Percentiles rank a stretch among this genome's conserved stretches.
These are phyloP conservation scores for Glaucopsyche alexis DNA, from an alignment of 2,888 invertebrate genomes.

Conservation along the genomic window DNA sequence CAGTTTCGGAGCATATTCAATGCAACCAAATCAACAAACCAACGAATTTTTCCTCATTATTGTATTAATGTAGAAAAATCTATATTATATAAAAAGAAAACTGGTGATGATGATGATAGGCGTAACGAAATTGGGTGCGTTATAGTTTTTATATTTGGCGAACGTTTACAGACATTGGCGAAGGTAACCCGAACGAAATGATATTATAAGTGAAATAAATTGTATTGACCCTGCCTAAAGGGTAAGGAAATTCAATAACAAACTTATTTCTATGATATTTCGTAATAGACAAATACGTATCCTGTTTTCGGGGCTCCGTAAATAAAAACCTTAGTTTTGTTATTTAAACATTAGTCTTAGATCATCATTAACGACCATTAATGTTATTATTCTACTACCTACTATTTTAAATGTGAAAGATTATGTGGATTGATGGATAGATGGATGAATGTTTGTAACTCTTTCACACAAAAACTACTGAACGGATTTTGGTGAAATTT, in stretches of 20 bases:
- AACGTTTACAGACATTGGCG: constrained; percentile 2
- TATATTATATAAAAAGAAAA: not conserved
- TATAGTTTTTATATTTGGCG: constrained; percentile 13
- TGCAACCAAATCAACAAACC: too few species aligned
- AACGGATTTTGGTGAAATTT: too few species aligned
- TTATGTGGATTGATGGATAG: too few species aligned
- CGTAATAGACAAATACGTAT: not conserved
- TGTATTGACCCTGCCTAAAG: not conserved
- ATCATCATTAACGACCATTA: too few species aligned
- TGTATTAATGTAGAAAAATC: too few species aligned
- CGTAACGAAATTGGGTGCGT: not conserved
- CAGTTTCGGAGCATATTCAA: too few species aligned
- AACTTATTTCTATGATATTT: constrained; percentile 3
- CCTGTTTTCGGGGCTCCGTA: not conserved
- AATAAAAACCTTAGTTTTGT: not conserved
- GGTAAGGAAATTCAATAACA: constrained; percentile 5
- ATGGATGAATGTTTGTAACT: too few species aligned
- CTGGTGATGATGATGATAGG: not conserved
- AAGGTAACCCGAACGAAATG: not conserved
- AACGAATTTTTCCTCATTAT: too few species aligned
- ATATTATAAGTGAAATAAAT: constrained; percentile 12
- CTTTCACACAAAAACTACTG: too few species aligned
- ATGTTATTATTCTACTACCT: too few species aligned
- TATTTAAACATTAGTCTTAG: too few species aligned
- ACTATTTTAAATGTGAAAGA: too few species aligned